Base-by-base conservation (phyloP, 2,888 invertebrate genomes). In the Venustoraphidia nigricollis region DNA sequence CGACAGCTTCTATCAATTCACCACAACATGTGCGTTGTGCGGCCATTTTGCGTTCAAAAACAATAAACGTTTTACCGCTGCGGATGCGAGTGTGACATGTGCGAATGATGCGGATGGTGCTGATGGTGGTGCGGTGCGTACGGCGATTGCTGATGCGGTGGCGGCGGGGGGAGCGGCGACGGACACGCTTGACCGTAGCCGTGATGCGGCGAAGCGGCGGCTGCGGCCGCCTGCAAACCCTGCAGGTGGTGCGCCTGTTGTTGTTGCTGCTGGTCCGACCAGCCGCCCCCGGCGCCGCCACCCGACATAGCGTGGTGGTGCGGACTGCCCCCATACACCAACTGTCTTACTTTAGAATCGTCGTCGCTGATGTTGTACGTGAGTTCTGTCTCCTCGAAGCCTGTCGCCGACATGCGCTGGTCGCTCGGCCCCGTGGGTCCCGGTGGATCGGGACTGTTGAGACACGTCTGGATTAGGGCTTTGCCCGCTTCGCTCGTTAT, bases 371-470 rank as follows among this genome's bases (percentile, higher is more conserved):
- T 86, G 76, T 89, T 90, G 79, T 94, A 96, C 62, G 92, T 93
- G 62, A 96, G 82, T 76, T 96, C 96, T 55, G 95, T 94, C 72
- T 96, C 96, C 76, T 96, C 95, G 77, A 92, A 96, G 60, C 96
- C 96, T 49, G 94, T 94, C 53, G 95, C 95, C 52, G 93, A 93
- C 95, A 95, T 96, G 59, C 96, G 78, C 70, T 95, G 95, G 72
- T 95, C 94, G 14, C 70, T 66, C 34, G 74, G 72, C 27, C 65
- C 76, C 57, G 70, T 82, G 51, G 82, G 86, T 10, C 47, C 47
- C 9, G 43, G 34, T 53, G 91, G 92, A 69, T 95, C 95, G 42
- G 95, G 96, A 44, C 94, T 92, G 71, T 96, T 96, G 53, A 98
- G 81, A 70, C 98, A 98, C 58, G 95, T 96, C 73, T 98, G 97